These are phyloP conservation scores for Aldabrachelys gigantea DNA, from an alignment of 2,113 vertebrate species.

Conservation along the genomic window DNA sequence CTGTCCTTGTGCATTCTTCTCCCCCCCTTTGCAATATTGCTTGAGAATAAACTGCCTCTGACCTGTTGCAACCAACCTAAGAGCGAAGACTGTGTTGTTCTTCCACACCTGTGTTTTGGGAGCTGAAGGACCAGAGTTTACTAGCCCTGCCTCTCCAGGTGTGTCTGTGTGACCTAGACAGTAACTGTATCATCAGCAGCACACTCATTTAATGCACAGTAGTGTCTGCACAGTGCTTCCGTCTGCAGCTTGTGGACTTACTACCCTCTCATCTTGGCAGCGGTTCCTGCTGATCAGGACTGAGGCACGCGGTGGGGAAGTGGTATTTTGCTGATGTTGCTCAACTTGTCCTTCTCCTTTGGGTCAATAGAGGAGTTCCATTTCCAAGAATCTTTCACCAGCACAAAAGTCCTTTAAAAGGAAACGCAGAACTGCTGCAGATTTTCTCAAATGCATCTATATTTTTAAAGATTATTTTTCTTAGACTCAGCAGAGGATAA, in stretches of 20 bases:
- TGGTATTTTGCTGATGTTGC: not conserved
- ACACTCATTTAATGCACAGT: not conserved
- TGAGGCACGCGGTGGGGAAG: rapidly evolving
- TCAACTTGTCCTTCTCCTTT: rapidly evolving
- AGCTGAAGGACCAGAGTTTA: not conserved
- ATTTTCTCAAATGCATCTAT: rapidly evolving
- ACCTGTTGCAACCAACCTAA: no score
- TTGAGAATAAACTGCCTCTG: no score
- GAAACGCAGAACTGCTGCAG: rapidly evolving
- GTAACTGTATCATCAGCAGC: not conserved
- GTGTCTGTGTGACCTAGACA: not conserved
- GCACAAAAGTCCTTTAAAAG: not conserved
- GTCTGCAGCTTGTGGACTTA: rapidly evolving
- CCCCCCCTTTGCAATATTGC: no score
- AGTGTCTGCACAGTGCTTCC: not conserved
- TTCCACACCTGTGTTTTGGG: not conserved
- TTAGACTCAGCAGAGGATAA: not conserved
- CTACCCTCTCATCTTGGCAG: rapidly evolving
- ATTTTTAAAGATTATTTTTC: rapidly evolving
- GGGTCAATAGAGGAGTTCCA: rapidly evolving
- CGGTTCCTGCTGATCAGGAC: not conserved
- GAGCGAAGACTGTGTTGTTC: no score
- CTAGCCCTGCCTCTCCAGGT: not conserved
- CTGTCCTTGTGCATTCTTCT: no score
- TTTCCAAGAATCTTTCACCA: not conserved